A percentile compares a stretch with the other conserved stretches of the same genome.
These are phyloP conservation scores for Sceloporus tristichus DNA, from an alignment of 2,113 vertebrate species.

Conservation along the genomic window DNA sequence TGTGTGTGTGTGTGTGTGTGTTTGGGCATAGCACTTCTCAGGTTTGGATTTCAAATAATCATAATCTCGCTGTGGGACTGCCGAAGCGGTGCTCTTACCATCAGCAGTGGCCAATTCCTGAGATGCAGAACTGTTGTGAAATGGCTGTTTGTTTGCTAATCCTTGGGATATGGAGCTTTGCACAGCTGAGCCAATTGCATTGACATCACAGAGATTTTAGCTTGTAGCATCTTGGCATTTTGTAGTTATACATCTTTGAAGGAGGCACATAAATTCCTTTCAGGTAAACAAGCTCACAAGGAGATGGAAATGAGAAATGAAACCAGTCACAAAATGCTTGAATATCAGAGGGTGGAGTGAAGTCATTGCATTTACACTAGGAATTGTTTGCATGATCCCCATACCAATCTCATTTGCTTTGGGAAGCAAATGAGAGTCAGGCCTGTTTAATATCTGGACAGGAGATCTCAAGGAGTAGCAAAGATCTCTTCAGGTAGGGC, in stretches of 20 bases:
- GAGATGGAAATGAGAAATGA: conserved; percentile 25
- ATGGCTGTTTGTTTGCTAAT: neutral
- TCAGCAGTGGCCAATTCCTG: neutral
- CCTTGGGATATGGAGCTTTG: conserved; percentile 15
- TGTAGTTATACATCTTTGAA: neutral
- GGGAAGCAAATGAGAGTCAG: no score
- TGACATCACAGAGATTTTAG: neutral
- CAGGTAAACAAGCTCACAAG: neutral
- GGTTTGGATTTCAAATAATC: no score
- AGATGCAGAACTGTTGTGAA: neutral
- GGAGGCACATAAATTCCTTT: neutral
- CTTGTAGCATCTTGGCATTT: neutral
- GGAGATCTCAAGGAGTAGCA: no score
- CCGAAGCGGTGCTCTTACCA: neutral
- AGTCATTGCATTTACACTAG: no score
- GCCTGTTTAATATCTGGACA: no score
- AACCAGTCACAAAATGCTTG: neutral
- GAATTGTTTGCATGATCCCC: no score
- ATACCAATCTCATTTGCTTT: no score
- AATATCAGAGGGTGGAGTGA: neutral
- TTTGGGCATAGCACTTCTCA: no score
- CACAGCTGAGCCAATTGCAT: neutral
- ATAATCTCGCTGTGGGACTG: neutral
- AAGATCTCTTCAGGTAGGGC: no score
- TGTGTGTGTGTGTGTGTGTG: no score